A percentile compares a stretch with the other conserved stretches of the same genome.
Conservation (phyloP, 92 coral and sea anemone species). For the Micromussa lordhowensis region DNA sequence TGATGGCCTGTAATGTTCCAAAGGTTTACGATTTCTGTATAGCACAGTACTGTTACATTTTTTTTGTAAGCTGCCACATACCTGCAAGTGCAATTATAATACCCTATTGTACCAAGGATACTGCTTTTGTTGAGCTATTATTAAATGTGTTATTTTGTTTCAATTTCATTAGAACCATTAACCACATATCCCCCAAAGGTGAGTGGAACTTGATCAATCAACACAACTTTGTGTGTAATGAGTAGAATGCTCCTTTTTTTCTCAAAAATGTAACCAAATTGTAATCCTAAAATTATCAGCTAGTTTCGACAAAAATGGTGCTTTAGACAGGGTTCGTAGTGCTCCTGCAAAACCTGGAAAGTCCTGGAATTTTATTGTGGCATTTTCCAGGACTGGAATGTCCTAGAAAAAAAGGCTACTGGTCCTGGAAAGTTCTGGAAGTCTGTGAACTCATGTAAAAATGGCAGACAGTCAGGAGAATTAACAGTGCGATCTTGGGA, state of each 20-base stretch:
- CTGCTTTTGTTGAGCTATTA: not conserved
- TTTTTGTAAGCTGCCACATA: conserved; percentile 24
- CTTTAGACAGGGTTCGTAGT: no score
- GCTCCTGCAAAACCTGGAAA: no score
- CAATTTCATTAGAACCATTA: conserved; percentile 1
- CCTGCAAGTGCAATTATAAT: not conserved
- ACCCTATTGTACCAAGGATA: not conserved
- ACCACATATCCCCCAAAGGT: conserved; percentile 28
- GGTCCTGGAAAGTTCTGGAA: no score
- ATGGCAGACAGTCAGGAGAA: no score
- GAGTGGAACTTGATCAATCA: not conserved
- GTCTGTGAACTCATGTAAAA: no score
- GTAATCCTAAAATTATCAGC: not conserved
- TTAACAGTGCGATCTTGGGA: no score
- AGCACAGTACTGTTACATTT: not conserved
- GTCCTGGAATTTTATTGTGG: no score
- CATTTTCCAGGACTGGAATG: no score
- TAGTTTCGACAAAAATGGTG: not conserved
- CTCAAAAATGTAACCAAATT: not conserved
- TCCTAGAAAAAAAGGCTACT: no score
- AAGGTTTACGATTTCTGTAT: not conserved
- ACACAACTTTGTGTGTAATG: not conserved
- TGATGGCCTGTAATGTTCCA: not conserved
- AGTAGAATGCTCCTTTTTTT: not conserved
- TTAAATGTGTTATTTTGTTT: not conserved